Evolutionary conservation across 2,797 vertebrate species (phyloP).

Genomic region (Brotula barbata): DNA sequence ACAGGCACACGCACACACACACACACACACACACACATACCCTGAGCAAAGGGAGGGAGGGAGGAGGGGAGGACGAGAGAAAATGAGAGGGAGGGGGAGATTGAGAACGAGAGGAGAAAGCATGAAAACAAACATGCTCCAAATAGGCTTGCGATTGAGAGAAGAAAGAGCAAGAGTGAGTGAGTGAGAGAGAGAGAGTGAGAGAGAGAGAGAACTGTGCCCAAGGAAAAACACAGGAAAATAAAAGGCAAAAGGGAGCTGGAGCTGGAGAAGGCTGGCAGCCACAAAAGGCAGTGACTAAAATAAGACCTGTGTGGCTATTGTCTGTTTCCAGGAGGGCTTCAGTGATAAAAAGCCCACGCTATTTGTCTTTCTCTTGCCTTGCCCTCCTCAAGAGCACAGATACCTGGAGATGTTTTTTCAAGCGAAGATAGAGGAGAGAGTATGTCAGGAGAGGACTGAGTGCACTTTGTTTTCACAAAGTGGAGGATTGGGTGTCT

Average conservation of each 20-base stretch:
- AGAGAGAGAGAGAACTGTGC: conserved; percentile 66
- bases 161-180: conserved; percentile 59
- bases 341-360: conserved; percentile 79
- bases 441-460: conserved; percentile 51
- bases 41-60: conserved; percentile 52
- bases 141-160: conserved; percentile 81
- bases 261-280: conserved; percentile 71
- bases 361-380: conserved; percentile 76
- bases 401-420: conserved; percentile 71
- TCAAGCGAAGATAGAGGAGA: conserved; percentile 51
- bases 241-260: conserved; percentile 63
- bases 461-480: conserved; percentile 41
- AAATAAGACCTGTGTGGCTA: conserved; percentile 79
- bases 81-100: conserved; percentile 69
- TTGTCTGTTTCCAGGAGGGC: conserved; percentile 77
- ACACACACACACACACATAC: conserved; percentile 52
- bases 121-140: conserved; percentile 81
- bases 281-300: conserved; percentile 76
- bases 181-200: conserved; percentile 32
- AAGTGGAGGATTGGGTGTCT: conserved; percentile 48
- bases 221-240: conserved; percentile 76
- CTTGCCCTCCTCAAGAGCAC: conserved; percentile 73
- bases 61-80: conserved; percentile 60
- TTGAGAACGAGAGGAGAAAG: conserved; percentile 73
- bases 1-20: conserved; percentile 51